Conservation (phyloP, 1,140 invertebrate species). For the Megalonaias nervosa region DNA sequence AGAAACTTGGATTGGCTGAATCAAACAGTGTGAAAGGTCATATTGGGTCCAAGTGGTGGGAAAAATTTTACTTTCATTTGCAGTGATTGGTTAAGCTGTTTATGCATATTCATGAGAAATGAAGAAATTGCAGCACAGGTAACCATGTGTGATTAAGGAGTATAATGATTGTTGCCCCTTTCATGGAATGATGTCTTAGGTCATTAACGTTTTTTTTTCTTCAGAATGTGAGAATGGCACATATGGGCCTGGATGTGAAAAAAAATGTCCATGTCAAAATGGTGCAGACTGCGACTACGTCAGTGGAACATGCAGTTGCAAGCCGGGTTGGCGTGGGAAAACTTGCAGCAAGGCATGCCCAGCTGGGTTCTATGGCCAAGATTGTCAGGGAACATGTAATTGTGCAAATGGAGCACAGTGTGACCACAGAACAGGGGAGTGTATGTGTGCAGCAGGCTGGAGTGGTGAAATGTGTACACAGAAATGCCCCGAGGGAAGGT, state of each 20-base stretch:
- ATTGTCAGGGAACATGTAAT: constrained; percentile 83
- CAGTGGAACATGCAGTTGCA: constrained; percentile 88
- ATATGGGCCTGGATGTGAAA: constrained; percentile 87
- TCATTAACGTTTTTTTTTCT: constrained; percentile 27
- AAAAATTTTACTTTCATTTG: too few species aligned
- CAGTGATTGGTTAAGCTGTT: too few species aligned
- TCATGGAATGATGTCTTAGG: too few species aligned
- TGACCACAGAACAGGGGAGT: constrained; percentile 85
- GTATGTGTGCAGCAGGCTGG: constrained; percentile 88
- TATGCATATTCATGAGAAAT: too few species aligned
- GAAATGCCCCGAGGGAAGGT: constrained; percentile 47
- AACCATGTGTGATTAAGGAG: too few species aligned
- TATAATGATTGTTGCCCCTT: too few species aligned
- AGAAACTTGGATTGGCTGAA: too few species aligned
- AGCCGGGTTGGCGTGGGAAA: constrained; percentile 75
- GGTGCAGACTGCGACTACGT: constrained; percentile 87
- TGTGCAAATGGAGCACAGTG: constrained; percentile 79
- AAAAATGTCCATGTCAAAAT: constrained; percentile 86
- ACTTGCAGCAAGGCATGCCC: constrained; percentile 77
- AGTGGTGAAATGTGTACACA: constrained; percentile 54
- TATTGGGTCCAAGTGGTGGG: too few species aligned
- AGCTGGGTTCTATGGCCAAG: constrained; percentile 83
- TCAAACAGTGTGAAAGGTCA: too few species aligned
- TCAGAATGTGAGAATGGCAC: constrained; percentile 77
- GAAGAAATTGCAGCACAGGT: too few species aligned